Evolutionary conservation across 1,140 invertebrate genomes (phyloP).

Genomic region (Paracyclopina nana): DNA sequence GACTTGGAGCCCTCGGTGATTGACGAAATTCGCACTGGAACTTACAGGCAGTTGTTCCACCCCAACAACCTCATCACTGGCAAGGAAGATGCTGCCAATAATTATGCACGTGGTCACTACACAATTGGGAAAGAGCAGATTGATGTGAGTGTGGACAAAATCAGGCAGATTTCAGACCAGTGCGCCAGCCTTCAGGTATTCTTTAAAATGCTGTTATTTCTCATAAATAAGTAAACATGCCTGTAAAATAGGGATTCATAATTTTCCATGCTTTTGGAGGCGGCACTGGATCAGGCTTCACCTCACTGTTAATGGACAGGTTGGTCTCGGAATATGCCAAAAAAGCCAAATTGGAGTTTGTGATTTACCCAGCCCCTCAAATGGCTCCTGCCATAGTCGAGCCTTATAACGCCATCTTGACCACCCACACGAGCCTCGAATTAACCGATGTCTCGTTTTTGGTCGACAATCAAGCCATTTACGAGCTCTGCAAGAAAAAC

Average conservation of each 20-base stretch:
- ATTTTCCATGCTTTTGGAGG: background rate
- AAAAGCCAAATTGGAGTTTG: conserved; percentile 37
- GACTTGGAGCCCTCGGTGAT: conserved; percentile 36
- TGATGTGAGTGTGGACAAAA: conserved; percentile 25
- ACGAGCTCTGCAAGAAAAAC: conserved; percentile 7
- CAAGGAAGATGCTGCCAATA: conserved; percentile 41
- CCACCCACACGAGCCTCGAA: conserved; percentile 56
- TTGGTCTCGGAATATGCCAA: conserved; percentile 31
- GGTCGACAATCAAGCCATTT: conserved; percentile 36
- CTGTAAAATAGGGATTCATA: background rate
- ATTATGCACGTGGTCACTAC: conserved; percentile 37
- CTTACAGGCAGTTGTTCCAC: conserved; percentile 33
- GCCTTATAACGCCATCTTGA: conserved; percentile 71
- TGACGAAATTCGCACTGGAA: conserved; percentile 31
- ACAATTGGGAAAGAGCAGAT: conserved; percentile 38
- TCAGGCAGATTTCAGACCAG: conserved; percentile 25
- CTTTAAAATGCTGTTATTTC: no score
- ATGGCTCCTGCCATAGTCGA: conserved; percentile 55
- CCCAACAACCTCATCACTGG: conserved; percentile 36
- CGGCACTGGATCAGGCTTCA: background rate
- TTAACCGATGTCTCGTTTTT: conserved; percentile 46
- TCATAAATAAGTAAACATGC: background rate
- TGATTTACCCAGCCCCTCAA: conserved; percentile 41
- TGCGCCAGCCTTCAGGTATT: conserved; percentile 5
- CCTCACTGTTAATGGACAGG: background rate